Evolutionary conservation across 2,113 vertebrate species (phyloP), one percentile per base, ranked within the genome.

Genomic region (Prunella fulvescens): DNA sequence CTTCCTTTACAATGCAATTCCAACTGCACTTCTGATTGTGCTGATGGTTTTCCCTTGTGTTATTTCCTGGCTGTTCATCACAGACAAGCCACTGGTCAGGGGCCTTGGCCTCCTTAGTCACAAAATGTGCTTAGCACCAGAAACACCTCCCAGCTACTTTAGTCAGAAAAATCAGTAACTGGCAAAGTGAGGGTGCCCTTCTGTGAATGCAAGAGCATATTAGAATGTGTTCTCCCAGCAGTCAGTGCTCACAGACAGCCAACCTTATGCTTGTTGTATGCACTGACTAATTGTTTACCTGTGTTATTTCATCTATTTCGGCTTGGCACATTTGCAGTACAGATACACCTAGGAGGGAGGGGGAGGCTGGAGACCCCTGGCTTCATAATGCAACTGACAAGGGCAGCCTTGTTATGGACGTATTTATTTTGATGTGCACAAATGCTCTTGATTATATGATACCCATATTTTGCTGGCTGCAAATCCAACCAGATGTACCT

Each of bases 181-280:
- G 37, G 19, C 7, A 37, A 62, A 57, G 28, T 16, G 25, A 62
- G 39, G 6, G 35, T 39, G 16, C 13, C 4, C 5, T 24, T 15
- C 35, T 67, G 10, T 31, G 23, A 9, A 28, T 35, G 16, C 19
- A 65, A 48, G 19, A 76, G 40, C 0, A 0, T 29, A 19, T 37
- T 12, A 39, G 39, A 26, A 20, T 25, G 7, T 25, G 9, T 23
- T 58, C 1, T 7, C 12, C 18, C 39, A 54, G 56, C 24, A 87
- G 44, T 26, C 51, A 70, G 2, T 2, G 2, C 28, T n/a, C 37
- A 67, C 40, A 67, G 51, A 15, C 8, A 66, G 14, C 40, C 45
- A 67, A 25, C 5, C 14, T 65, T 31, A n/a, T 3, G 31, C 12
- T 8, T 48, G 20, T n/a, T 51, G 2, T 44, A 28, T 37, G 16